Percentiles rank a stretch among this genome's conserved stretches.
phyloP scores from a whole-genome alignment of 2,888 invertebrate genomes.

The Acronicta alni region DNA sequence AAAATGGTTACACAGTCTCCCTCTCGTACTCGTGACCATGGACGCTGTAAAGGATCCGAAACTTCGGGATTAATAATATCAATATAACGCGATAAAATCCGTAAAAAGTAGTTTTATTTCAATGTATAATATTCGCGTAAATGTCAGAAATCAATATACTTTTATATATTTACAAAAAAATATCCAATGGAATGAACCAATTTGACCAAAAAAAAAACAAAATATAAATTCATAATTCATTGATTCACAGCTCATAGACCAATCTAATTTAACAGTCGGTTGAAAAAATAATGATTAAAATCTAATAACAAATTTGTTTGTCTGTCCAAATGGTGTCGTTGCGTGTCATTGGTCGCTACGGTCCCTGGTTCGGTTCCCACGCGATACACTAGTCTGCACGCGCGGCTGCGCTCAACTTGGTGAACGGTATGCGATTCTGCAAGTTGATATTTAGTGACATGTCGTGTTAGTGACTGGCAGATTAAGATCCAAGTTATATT shows the following conservation, averaged over 20 bases:
- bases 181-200: no score
- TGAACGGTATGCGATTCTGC: slow-evolving; percentile 53
- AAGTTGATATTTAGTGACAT: slow-evolving; percentile 58
- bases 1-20: no score
- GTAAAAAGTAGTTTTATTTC: no score
- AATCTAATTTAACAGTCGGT: not conserved
- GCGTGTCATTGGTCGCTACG: slow-evolving; percentile 54
- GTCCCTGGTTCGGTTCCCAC: slow-evolving; percentile 61
- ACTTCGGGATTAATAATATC: no score
- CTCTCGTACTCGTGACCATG: no score
- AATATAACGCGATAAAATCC: no score
- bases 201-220: no score
- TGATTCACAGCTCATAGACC: slow-evolving; percentile 13
- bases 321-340: slow-evolving; percentile 36
- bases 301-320: slow-evolving; percentile 21
- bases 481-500: not conserved
- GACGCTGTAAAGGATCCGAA: no score
- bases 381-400: slow-evolving; percentile 58
- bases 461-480: slow-evolving; percentile 12
- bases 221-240: slow-evolving; percentile 1
- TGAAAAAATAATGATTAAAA: slow-evolving; percentile 23
- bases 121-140: no score
- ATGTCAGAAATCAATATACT: no score
- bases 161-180: no score
- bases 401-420: slow-evolving; percentile 52